Conservation (phyloP, 2,797 vertebrate genomes). For the Hozukius guyotensis region DNA sequence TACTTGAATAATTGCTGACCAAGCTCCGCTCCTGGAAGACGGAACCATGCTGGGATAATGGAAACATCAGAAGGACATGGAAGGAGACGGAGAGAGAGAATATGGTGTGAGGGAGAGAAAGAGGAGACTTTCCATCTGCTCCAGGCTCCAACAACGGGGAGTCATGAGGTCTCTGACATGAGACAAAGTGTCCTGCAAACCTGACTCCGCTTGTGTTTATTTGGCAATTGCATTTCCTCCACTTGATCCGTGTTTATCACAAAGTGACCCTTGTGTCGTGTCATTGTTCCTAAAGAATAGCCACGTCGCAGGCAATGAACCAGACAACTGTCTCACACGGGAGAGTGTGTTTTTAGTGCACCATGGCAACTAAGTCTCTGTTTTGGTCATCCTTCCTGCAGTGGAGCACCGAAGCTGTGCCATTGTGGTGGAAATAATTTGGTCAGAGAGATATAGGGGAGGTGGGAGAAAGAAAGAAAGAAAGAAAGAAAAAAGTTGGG, state of each 20-base stretch:
- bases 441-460: constrained; percentile 26
- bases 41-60: constrained; percentile 37
- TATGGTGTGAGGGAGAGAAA: constrained; percentile 27
- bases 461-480: not conserved
- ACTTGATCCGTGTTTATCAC: constrained; percentile 25
- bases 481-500: constrained; percentile 3
- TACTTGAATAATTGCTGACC: constrained; percentile 32
- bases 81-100: constrained; percentile 48
- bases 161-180: constrained; percentile 37
- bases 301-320: constrained; percentile 38
- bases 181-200: constrained; percentile 3
- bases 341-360: constrained; percentile 78
- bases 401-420: constrained; percentile 10
- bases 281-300: constrained; percentile 40
- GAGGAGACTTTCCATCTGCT: constrained; percentile 58
- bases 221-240: constrained; percentile 26
- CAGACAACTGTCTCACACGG: constrained; percentile 45
- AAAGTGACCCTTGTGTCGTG: constrained; percentile 36
- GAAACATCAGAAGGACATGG: constrained; percentile 62
- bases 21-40: constrained; percentile 18
- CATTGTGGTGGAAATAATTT: constrained; percentile 61
- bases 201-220: constrained; percentile 33
- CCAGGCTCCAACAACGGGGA: constrained; percentile 15
- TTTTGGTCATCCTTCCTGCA: constrained; percentile 62
- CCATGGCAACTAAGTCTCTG: constrained; percentile 77